Conservation (phyloP, 2,113 vertebrate genomes). For the Brachypteracias leptosomus region DNA sequence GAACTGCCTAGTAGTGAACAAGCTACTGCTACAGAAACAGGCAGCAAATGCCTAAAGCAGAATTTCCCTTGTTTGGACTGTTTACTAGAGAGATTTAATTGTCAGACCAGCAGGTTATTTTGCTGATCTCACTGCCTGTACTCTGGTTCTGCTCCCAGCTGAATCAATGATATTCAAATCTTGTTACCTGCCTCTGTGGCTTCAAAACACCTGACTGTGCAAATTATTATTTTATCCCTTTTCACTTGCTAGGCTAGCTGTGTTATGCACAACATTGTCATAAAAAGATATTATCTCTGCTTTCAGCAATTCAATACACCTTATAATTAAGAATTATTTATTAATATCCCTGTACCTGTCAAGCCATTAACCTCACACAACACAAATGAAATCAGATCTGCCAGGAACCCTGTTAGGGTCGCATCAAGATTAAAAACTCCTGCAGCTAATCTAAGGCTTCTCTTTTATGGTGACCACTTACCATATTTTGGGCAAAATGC, state of each 20-base stretch:
- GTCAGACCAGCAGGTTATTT: constrained; percentile 18
- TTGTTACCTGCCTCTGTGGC: constrained; percentile 28
- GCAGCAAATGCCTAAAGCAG: background rate
- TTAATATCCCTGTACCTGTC: constrained; percentile 3
- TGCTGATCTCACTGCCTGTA: background rate
- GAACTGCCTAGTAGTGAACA: background rate
- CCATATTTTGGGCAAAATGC: background rate
- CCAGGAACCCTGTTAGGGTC: background rate
- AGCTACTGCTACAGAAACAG: background rate
- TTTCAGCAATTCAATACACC: constrained; percentile 3
- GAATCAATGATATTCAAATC: constrained; percentile 26
- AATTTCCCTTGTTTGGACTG: background rate
- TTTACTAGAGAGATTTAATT: constrained; percentile 24
- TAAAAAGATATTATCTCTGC: background rate
- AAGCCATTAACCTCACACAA: background rate
- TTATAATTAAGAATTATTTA: constrained; percentile 60
- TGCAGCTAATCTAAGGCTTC: background rate
- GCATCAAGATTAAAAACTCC: background rate
- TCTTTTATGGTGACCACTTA: background rate
- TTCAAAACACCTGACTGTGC: constrained; percentile 51
- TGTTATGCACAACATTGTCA: background rate
- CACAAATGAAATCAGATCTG: background rate
- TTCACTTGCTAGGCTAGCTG: background rate
- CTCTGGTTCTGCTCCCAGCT: background rate
- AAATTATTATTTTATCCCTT: constrained; percentile 45